These are phyloP conservation scores for Enteromius fasciolatus DNA, from an alignment of 2,797 vertebrate species.

Conservation along the genomic window DNA sequence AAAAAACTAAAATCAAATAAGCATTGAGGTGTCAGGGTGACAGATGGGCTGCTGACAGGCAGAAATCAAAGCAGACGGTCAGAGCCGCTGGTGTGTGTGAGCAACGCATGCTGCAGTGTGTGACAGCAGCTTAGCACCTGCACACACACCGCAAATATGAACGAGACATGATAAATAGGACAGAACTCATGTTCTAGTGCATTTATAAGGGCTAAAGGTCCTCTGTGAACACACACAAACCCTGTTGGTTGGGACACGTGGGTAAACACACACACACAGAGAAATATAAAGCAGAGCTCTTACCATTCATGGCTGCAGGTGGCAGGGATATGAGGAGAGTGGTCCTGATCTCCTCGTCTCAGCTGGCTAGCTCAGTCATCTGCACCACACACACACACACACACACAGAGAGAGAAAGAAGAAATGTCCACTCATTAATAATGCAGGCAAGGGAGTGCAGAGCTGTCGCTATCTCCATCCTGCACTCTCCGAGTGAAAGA, in stretches of 20 bases:
- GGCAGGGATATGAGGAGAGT: constrained; percentile 40
- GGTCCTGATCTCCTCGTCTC: constrained; percentile 53
- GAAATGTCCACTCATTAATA: constrained; percentile 57
- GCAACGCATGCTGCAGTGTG: neutral
- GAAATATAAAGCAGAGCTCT: constrained; percentile 46
- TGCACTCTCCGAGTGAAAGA: constrained; percentile 33
- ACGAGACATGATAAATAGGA: constrained; percentile 21
- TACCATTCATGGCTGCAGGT: constrained; percentile 64
- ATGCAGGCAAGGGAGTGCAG: constrained; percentile 47
- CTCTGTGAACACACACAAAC: constrained; percentile 4
- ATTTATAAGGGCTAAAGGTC: constrained; percentile 24
- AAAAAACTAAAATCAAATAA: neutral
- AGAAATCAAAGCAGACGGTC: constrained; percentile 27
- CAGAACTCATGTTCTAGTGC: constrained; percentile 29
- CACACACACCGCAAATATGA: constrained; percentile 6
- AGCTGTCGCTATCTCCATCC: constrained; percentile 45
- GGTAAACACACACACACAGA: constrained; percentile 9
- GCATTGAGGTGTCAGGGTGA: neutral
- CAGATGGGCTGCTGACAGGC: constrained; percentile 1
- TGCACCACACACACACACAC: constrained; percentile 46
- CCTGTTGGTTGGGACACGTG: neutral
- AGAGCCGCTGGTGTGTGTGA: constrained; percentile 31
- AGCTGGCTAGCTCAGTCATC: constrained; percentile 54
- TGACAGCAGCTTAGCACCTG: constrained; percentile 2
- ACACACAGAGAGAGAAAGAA: constrained; percentile 25